phyloP scores from a whole-genome alignment of 2,888 invertebrate genomes.

The Folsomia candida region DNA sequence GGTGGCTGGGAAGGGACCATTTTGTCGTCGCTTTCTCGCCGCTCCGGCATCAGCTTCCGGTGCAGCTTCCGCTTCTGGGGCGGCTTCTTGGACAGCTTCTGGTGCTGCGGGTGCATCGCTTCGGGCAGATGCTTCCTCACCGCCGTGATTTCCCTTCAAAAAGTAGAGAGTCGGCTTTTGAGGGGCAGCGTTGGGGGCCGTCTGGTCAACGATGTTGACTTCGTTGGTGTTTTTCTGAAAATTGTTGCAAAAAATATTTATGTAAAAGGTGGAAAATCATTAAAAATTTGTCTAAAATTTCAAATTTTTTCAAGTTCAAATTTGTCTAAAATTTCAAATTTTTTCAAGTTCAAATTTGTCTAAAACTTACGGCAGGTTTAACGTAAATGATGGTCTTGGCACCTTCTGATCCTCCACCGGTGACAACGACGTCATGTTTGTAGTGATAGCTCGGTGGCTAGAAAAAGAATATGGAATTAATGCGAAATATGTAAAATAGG shows the following conservation, averaged over 20 bases:
- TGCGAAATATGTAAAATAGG: not conserved
- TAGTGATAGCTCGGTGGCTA: constrained; percentile 20
- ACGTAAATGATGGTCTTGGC: not conserved
- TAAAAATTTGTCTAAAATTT: not conserved
- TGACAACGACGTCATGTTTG: constrained; percentile 35
- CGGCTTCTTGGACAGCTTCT: not conserved
- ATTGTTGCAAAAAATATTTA: not conserved
- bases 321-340: not conserved
- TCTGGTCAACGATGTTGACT: constrained; percentile 27
- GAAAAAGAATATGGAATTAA: not conserved
- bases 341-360: not conserved
- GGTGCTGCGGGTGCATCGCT: not conserved
- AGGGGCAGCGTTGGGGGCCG: constrained; percentile 17
- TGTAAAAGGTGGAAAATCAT: too few relatives aligned
- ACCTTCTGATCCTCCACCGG: not conserved
- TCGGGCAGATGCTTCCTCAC: not conserved
- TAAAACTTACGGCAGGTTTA: not conserved
- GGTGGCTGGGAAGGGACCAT: not conserved
- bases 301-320: not conserved
- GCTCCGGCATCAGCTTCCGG: constrained; percentile 16
- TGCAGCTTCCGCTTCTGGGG: not conserved
- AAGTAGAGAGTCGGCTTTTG: constrained; percentile 36
- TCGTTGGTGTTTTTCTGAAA: constrained; percentile 28
- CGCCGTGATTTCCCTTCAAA: constrained; percentile 26
- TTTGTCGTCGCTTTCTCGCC: not conserved